Conservation (phyloP, 2,113 vertebrate species). For the Campylomormyrus numenius region DNA sequence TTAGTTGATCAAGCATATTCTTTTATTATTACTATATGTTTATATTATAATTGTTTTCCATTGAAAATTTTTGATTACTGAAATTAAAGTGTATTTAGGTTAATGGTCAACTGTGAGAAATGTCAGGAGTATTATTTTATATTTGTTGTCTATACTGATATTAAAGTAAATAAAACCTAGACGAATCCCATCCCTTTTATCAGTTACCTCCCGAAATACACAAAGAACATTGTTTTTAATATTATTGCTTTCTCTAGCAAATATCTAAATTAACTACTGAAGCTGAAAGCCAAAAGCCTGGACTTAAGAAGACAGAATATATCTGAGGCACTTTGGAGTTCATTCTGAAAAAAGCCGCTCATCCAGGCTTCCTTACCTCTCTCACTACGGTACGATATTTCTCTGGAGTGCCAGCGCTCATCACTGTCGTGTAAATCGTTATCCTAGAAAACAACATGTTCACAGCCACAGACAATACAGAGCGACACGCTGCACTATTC, state of each 20-base stretch:
- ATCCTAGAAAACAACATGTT: constrained; percentile 32
- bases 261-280: background rate
- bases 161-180: too few relatives aligned
- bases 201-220: background rate
- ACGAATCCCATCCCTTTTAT: too few relatives aligned
- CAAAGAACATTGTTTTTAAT: background rate
- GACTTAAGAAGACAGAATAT: background rate
- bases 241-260: background rate
- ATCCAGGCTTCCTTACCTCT: background rate
- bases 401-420: constrained; percentile 53
- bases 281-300: background rate
- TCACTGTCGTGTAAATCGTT: constrained; percentile 59
- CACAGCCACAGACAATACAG: background rate
- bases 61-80: too few relatives aligned
- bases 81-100: too few relatives aligned
- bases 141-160: too few relatives aligned
- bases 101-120: too few relatives aligned
- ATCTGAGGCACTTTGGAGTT: background rate
- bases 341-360: background rate
- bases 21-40: too few relatives aligned
- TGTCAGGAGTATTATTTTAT: too few relatives aligned
- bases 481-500: background rate
- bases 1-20: background rate
- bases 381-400: constrained; percentile 50
- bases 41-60: too few relatives aligned